Evolutionary conservation across 2,888 invertebrate genomes (phyloP), one percentile per base, ranked within the genome.

Genomic region (Anticlea derivata): DNA sequence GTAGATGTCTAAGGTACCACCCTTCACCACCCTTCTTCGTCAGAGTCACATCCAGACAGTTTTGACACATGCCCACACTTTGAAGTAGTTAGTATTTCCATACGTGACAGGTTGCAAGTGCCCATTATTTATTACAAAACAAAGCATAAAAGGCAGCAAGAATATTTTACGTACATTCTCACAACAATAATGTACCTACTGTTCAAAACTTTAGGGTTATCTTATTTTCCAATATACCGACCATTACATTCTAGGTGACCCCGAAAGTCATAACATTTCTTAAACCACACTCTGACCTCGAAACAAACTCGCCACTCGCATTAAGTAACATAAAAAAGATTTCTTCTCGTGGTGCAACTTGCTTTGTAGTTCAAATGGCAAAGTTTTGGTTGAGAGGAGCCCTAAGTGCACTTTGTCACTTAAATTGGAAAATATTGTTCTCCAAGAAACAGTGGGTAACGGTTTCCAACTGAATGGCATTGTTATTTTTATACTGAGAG

Each of bases 321-420:
- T 65, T 66, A 73, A 73, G 69, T 69, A 73, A 67, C 68, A 63
- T 66, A 70, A 74, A 75, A 77, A 73, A 69, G 54, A 54, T 66
- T 60, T 65, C 65, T 68, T 64, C 63, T 62, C 61, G 60, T 64
- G 70, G 61, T 79, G 74, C 78, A 79, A 78, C 74, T 82, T 77
- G 78, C 71, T 78, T 77, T 83, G 73, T 82, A 82, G 80, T 84
- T 84, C 80, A 83, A 86, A 86, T 87, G 80, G 85, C 75, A 74
- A 88, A 88, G 88, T 88, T 88, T 88, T 86, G 83, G 87, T 87
- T 83, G 81, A 80, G 76, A 80, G 80, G 78, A 81, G 81, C 80
- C 80, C 83, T 88, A 87, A 88, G 88, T 88, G 88, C 88, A 88
- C 88, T 88, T 87, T 88, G 86, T 88, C 88, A 85, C 86, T 85